These are phyloP conservation scores for Girardia tigrina DNA, from an alignment of 2,888 invertebrate species.

Conservation along the genomic window DNA sequence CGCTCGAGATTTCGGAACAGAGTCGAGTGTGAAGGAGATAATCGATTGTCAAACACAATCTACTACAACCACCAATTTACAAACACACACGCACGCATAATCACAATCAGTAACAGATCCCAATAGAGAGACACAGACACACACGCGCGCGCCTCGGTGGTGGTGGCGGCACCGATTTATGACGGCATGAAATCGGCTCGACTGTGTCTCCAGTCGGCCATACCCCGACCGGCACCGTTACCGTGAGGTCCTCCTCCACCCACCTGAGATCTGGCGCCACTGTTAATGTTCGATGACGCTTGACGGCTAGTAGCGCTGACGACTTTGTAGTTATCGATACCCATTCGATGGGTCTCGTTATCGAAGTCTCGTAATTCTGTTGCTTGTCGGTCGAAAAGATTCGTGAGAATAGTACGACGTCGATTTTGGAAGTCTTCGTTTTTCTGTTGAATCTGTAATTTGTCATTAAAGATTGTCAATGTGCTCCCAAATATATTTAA, in stretches of 20 bases:
- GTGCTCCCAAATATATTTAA: no score
- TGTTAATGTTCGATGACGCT: background rate
- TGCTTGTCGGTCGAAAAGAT: background rate
- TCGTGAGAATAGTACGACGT: background rate
- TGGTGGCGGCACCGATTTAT: no score
- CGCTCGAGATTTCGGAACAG: background rate
- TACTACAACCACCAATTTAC: background rate
- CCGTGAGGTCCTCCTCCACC: background rate
- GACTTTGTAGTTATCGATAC: background rate
- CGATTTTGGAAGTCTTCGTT: background rate
- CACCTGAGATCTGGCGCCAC: background rate
- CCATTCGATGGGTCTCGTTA: background rate
- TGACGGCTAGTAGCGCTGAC: background rate
- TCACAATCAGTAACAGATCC: no score
- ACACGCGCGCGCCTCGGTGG: no score
- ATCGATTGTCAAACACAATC: no score
- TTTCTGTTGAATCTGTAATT: background rate
- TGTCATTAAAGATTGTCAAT: no score
- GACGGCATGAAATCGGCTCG: background rate
- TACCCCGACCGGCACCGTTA: background rate
- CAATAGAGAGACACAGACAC: no score
- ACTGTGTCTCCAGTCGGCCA: background rate
- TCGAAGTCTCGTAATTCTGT: background rate
- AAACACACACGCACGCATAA: no score
- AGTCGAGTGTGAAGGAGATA: no score